Evolutionary conservation across 1,140 invertebrate genomes (phyloP).

Genomic region (Drosophila lowei): DNA sequence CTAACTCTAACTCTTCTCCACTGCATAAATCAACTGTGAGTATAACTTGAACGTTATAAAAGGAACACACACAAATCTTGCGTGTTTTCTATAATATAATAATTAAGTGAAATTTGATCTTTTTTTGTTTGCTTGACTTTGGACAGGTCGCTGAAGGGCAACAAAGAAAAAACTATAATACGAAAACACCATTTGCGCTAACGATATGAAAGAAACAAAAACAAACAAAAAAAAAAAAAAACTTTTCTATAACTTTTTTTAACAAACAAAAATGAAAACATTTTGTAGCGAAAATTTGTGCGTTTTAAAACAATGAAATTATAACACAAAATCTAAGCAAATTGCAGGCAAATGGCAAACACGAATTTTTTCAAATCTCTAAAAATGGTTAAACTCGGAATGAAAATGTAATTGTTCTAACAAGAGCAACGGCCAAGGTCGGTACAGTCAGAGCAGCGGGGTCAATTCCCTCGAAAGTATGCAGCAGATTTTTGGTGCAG

Average conservation of each 20-base stretch:
- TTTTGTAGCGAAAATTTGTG: constrained; percentile 79
- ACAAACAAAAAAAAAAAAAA: constrained; percentile 36
- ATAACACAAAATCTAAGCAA: constrained; percentile 42
- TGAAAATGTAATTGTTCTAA: constrained; percentile 30
- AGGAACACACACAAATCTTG: constrained; percentile 17
- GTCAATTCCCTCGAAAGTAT: constrained; percentile 11
- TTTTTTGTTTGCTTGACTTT: constrained; percentile 69
- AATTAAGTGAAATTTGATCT: constrained; percentile 53
- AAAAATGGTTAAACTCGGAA: constrained; percentile 15
- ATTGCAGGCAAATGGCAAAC: constrained; percentile 54
- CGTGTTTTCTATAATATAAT: constrained; percentile 49
- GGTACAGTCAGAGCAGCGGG: too few species aligned
- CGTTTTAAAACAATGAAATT: constrained; percentile 65
- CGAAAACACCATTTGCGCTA: constrained; percentile 60
- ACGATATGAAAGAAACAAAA: constrained; percentile 33
- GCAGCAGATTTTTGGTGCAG: constrained; percentile 8
- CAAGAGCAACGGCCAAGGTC: neutral
- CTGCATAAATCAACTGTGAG: constrained; percentile 77
- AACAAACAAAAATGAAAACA: constrained; percentile 55
- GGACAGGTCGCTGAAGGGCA: constrained; percentile 62
- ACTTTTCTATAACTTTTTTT: constrained; percentile 82
- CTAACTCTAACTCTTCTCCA: constrained; percentile 64
- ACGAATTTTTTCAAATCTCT: constrained; percentile 65
- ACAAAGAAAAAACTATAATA: constrained; percentile 41
- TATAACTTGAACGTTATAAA: constrained; percentile 52